Conservation (phyloP, 2,888 invertebrate genomes). For the Agrotis puta region DNA sequence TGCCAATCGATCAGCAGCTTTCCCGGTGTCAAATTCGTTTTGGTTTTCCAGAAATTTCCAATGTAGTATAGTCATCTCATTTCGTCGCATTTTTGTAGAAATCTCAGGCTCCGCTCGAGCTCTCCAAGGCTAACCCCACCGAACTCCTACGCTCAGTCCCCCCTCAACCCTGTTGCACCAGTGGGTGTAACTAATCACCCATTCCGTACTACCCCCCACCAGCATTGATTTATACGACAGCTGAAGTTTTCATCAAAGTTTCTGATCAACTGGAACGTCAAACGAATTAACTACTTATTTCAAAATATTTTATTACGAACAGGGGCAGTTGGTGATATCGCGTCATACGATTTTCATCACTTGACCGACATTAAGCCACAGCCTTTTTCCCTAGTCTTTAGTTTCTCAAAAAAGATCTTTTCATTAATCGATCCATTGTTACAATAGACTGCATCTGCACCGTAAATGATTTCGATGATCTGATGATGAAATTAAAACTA, state of each 20-base stretch:
- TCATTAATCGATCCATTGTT: not conserved
- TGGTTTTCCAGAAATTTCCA: too few relatives aligned
- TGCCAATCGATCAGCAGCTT: not conserved
- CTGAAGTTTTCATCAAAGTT: slow-evolving; percentile 3
- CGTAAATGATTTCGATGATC: not conserved
- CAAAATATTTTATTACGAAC: not conserved
- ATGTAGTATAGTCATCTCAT: too few relatives aligned
- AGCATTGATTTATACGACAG: slow-evolving; percentile 27
- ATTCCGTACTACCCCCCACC: not conserved
- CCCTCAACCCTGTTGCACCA: slow-evolving; percentile 29
- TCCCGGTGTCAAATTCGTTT: not conserved
- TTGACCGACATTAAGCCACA: not conserved
- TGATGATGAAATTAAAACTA: too few relatives aligned
- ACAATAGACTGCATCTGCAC: not conserved
- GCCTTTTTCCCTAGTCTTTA: not conserved
- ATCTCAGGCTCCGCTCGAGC: not conserved
- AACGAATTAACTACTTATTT: slow-evolving; percentile 11
- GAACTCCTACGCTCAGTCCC: not conserved
- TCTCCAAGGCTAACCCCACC: not conserved
- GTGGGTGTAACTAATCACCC: slow-evolving; percentile 1
- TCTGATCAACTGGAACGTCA: slow-evolving; percentile 4
- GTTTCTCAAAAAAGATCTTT: not conserved
- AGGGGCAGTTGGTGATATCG: not conserved
- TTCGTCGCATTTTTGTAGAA: slow-evolving; percentile 7
- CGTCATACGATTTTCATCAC: not conserved